Evolutionary conservation across 2,113 vertebrate genomes (phyloP).

Genomic region (Odocoileus virginianus): DNA sequence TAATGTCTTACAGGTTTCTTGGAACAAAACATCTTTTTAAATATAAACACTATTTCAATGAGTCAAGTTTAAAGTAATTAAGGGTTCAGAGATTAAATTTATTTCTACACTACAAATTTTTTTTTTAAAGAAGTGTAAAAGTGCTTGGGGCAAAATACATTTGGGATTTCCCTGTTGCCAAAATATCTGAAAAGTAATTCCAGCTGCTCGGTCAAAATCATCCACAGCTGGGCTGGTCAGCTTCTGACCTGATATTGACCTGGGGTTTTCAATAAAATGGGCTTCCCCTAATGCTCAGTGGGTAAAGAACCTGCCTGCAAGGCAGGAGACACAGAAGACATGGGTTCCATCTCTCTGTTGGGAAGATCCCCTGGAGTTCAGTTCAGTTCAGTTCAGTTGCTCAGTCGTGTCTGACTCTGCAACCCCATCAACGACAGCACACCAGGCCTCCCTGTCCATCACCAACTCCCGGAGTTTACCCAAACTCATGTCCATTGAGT

Average conservation of each 20-base stretch:
- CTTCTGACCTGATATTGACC: not conserved
- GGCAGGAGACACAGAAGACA: not conserved
- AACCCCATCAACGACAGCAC: too few species aligned
- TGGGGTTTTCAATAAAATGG: slow-evolving; percentile 5
- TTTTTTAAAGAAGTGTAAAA: not conserved
- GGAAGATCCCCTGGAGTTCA: not conserved
- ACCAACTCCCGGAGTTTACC: too few species aligned
- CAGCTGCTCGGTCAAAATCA: slow-evolving; percentile 38
- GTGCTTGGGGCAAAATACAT: slow-evolving; percentile 5
- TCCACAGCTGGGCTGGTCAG: not conserved
- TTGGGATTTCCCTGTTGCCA: slow-evolving; percentile 38
- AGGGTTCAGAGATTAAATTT: slow-evolving; percentile 17
- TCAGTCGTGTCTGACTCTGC: too few species aligned
- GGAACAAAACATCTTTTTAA: slow-evolving; percentile 36
- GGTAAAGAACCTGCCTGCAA: not conserved
- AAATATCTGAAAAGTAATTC: slow-evolving; percentile 60
- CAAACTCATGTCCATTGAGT: too few species aligned
- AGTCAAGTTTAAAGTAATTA: slow-evolving; percentile 39
- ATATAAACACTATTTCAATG: slow-evolving; percentile 3
- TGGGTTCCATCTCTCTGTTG: not conserved
- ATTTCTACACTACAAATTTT: slow-evolving; percentile 21
- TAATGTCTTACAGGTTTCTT: slow-evolving; percentile 51
- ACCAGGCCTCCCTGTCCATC: too few species aligned
- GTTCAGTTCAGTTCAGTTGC: too few species aligned
- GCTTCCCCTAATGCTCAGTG: not conserved